Evolutionary conservation across 92 coral and sea anemone species (phyloP), one percentile per base, ranked within the genome.

Genomic region (Porites cylindrica): DNA sequence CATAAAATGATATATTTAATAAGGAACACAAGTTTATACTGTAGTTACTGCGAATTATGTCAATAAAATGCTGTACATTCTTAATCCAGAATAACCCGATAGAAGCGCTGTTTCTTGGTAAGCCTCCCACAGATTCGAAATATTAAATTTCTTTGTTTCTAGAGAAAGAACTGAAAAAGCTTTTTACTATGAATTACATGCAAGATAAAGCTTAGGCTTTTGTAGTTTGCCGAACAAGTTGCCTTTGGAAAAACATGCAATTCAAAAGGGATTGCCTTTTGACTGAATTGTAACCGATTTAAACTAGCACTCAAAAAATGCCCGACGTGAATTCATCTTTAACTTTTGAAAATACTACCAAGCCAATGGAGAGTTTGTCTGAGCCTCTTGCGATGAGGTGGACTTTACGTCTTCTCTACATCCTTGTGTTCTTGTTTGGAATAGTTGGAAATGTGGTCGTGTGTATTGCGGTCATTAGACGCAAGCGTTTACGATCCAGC

Each of bases 361-460:
- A 62, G 38, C 5, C 8, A 23, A 50, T 66, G 32, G 5, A 72
- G 61, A 79, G 59, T 52, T 12, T n/a, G 32, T 9, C 68, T 12
- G 98, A 95, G 59, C 98, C 98, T 13, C 72, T 78, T n/a, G 89
- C 86, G 17, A 78, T 96, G 73, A 82, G 90, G 18, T 94, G 96
- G 96, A 76, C 91, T 51, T 93, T 96, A 1, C 96, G 98, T 51
- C 52, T 96, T 59, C 84, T 92, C 51, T 96, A 92, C 79, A 86
- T 94, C 79, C 81, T 84, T 6, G 98, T 96, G 13, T 96, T 96
- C 66, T 53, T 89, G 10, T 64, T 92, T 38, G 98, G 98, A 51
- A 77, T 96, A 13, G 84, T 85, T 12, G 98, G 98, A 18, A 96
- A 96, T 76, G 77, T 91, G n/a, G 91, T 96, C n/a, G 98, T 96